Evolutionary conservation across 2,888 invertebrate genomes (phyloP), one percentile per base, ranked within the genome.

Genomic region (Hanleya hanleyi): DNA sequence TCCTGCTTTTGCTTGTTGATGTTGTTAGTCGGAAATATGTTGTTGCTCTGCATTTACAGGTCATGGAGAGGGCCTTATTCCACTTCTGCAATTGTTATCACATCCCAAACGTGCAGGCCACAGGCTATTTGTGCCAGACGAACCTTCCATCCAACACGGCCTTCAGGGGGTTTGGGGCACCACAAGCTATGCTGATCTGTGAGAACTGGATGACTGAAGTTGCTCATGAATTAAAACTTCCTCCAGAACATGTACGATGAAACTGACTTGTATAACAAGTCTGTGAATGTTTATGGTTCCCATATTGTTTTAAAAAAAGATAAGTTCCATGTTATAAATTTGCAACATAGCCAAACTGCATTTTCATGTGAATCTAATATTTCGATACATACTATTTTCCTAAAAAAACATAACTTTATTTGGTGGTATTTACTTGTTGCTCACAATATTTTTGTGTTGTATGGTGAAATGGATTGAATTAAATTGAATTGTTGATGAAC

Each of bases 101-200:
- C 68, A 84, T 97, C 77, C 95, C 95, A 0, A 94, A 95, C 80
- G 92, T 94, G 0, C 93, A 93, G 78, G 95, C 95, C 0, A 93
- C 93, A 85, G 92, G 94, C 3, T 75, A 76, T 47, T 68, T 90
- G 15, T 98, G 97, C 87, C 95, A 93, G 91, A 98, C 98, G 0
- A 97, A 98, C 92, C 90, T 96, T 67, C 94, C 97, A 0, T 96
- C 97, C 0, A 97, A 97, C 88, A 98, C 97, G 0, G 98, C 98
- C 0, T 98, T 97, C 86, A 92, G 98, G 35, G 89, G 88, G 0
- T 86, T 86, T 62, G 88, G 88, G 0, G 75, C 74, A 0, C 87
- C 87, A 1, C 87, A 88, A 76, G 83, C 80, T 7, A 76, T 82
- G 62, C 73, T 87, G n/a, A 67, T 84, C 38, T 77, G 77, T 22